phyloP scores from a whole-genome alignment of 2,797 vertebrate genomes.

The Cuniculus paca region DNA sequence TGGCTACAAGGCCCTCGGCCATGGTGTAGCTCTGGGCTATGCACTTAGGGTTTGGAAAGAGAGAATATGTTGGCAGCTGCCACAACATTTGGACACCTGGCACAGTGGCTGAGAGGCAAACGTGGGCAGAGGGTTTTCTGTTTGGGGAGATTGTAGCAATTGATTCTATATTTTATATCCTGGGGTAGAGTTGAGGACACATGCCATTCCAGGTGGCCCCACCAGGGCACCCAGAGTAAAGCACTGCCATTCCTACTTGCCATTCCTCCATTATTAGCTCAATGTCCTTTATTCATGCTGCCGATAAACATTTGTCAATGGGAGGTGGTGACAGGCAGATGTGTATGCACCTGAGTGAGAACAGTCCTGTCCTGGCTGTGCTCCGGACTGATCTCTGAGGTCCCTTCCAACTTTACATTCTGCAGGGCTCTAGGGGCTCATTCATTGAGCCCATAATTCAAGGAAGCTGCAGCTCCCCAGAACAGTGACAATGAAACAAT shows the following conservation, averaged over 20 bases:
- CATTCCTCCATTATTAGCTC: background rate
- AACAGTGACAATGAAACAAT: background rate
- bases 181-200: background rate
- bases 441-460: constrained; percentile 28
- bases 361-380: background rate
- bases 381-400: constrained; percentile 38
- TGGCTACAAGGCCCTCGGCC: background rate
- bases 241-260: background rate
- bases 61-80: constrained; percentile 31
- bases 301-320: background rate
- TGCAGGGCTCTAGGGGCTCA: background rate
- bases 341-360: background rate
- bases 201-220: background rate
- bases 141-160: background rate
- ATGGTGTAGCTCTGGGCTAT: background rate
- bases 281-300: background rate
- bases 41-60: background rate
- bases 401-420: constrained; percentile 39
- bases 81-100: constrained; percentile 36
- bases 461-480: background rate
- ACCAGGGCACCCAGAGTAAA: background rate
- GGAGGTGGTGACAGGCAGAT: background rate
- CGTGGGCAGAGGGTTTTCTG: background rate
- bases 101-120: background rate
- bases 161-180: constrained; percentile 1